phyloP scores from a whole-genome alignment of 1,140 invertebrate species.

The Helicoverpa zea region DNA sequence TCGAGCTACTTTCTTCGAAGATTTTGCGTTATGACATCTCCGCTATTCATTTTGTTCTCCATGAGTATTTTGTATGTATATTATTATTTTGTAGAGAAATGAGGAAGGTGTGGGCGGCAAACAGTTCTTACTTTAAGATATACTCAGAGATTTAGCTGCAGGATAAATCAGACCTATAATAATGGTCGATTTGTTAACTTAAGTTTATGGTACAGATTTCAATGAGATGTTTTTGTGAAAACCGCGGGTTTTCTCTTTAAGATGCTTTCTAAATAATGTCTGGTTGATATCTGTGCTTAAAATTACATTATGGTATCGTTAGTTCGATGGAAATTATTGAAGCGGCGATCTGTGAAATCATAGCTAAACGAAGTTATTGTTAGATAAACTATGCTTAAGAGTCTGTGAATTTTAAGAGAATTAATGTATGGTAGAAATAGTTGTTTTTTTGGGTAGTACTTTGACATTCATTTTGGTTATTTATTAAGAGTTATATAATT shows the following conservation, averaged over 20 bases:
- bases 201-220: neutral
- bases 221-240: conserved; percentile 18
- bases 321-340: neutral
- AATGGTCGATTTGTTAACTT: neutral
- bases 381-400: too few species aligned
- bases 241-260: neutral
- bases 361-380: too few species aligned
- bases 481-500: too few species aligned
- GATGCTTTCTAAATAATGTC: conserved; percentile 8
- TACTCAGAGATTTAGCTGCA: neutral
- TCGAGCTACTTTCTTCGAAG: too few species aligned
- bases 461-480: too few species aligned
- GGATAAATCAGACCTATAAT: neutral
- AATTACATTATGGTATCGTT: conserved; percentile 13
- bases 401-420: too few species aligned
- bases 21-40: too few species aligned
- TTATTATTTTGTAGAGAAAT: neutral
- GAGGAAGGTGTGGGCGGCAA: neutral
- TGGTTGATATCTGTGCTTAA: conserved; percentile 14
- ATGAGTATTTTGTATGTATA: neutral
- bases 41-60: neutral
- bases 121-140: neutral
- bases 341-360: neutral
- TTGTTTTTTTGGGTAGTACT: too few species aligned
- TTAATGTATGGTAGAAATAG: too few species aligned